These are phyloP conservation scores for Lasioglossum oenotherae DNA, from an alignment of 2,888 invertebrate genomes.

Conservation along the genomic window DNA sequence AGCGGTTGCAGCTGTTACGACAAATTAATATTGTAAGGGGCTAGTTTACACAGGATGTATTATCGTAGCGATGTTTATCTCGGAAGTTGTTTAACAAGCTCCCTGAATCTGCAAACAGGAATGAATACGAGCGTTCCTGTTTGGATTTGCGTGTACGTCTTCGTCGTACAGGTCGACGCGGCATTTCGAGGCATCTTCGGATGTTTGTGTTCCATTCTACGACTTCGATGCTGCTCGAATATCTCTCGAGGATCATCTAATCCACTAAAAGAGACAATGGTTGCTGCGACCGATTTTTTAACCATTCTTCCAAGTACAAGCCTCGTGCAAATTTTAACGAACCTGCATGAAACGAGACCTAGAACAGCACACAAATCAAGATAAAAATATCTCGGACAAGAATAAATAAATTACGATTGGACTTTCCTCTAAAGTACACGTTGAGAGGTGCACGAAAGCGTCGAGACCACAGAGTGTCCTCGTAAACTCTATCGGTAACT, in stretches of 20 bases:
- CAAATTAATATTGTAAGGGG: conserved; percentile 23
- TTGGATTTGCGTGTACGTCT: background rate
- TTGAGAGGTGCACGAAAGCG: background rate
- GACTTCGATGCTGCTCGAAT: background rate
- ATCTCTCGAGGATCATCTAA: background rate
- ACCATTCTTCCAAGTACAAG: too few species aligned
- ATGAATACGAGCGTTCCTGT: background rate
- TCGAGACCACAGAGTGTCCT: background rate
- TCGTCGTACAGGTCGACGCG: background rate
- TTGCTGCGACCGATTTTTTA: too few species aligned
- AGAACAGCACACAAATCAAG: background rate
- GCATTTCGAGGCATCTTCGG: background rate
- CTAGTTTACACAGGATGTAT: conserved; percentile 14
- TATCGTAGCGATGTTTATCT: conserved; percentile 28
- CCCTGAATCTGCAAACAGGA: conserved; percentile 10
- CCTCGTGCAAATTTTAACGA: too few species aligned
- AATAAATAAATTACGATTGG: background rate
- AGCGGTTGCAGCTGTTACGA: background rate
- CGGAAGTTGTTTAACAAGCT: conserved; percentile 16
- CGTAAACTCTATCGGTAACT: background rate
- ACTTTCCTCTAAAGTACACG: background rate
- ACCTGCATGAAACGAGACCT: too few species aligned
- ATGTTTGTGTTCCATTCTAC: background rate
- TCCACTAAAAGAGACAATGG: background rate
- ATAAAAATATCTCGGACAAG: background rate